A percentile compares a stretch with the other conserved stretches of the same genome.
phyloP scores from a whole-genome alignment of 2,888 invertebrate species.

The Thelaira solivaga region DNA sequence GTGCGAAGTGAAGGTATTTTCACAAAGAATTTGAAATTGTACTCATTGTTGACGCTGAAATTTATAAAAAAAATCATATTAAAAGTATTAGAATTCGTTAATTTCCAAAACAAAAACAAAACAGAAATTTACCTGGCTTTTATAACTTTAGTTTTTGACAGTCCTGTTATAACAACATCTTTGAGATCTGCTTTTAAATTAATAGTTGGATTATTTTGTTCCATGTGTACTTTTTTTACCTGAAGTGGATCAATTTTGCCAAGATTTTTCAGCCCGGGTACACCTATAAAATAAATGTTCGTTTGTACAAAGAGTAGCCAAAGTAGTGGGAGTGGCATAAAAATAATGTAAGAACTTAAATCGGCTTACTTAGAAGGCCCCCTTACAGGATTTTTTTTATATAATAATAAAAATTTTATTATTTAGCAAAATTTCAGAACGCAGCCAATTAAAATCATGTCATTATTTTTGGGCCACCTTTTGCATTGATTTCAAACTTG shows the following conservation, averaged over 20 bases:
- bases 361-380: no score
- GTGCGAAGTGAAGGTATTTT: constrained; percentile 81
- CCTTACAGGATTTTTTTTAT: no score
- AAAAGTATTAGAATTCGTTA: no score
- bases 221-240: constrained; percentile 81
- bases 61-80: not conserved
- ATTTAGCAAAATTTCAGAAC: not conserved
- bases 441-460: no score
- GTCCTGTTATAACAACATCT: constrained; percentile 80
- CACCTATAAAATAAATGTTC: no score
- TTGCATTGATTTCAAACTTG: constrained; percentile 12
- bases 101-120: no score
- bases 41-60: constrained; percentile 76
- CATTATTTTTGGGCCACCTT: no score
- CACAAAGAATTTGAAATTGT: constrained; percentile 81
- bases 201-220: constrained; percentile 79
- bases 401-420: not conserved
- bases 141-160: constrained; percentile 19
- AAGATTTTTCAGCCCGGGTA: constrained; percentile 74
- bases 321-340: no score
- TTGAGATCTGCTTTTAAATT: constrained; percentile 81
- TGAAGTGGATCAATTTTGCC: constrained; percentile 81
- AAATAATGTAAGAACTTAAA: no score
- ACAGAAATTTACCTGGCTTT: constrained; percentile 29
- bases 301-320: no score